Conservation (phyloP, 2,113 vertebrate species). For the Phrynosoma blainvillii region DNA sequence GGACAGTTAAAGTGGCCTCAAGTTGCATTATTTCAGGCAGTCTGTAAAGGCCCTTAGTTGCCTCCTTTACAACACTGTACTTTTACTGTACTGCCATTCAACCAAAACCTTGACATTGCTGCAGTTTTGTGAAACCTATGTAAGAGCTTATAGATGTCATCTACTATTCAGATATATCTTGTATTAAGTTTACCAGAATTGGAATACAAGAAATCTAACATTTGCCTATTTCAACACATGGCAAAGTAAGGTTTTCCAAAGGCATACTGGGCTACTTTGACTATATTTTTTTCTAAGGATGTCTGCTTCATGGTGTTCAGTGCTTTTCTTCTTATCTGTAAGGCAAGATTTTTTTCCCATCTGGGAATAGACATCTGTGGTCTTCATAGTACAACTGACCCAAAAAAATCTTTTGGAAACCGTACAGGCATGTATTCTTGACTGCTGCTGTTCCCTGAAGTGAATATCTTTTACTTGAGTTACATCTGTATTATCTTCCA, state of each 20-base stretch:
- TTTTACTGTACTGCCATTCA: neutral
- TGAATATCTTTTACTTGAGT: constrained; percentile 24
- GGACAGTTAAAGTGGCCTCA: too few species aligned
- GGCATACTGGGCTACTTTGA: constrained; percentile 29
- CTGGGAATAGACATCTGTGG: neutral
- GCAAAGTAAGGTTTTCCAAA: constrained; percentile 32
- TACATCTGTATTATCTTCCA: constrained; percentile 35
- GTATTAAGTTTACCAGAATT: constrained; percentile 30
- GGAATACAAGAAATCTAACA: constrained; percentile 8
- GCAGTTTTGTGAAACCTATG: constrained; percentile 34
- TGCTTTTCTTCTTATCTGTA: constrained; percentile 28
- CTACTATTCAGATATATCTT: constrained; percentile 14
- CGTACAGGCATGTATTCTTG: neutral
- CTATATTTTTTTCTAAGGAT: constrained; percentile 26
- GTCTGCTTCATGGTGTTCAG: constrained; percentile 27
- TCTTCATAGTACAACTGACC: neutral
- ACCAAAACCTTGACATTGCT: neutral
- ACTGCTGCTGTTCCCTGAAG: constrained; percentile 15
- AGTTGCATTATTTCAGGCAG: too few species aligned
- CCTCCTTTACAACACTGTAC: neutral
- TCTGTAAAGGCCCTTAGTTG: neutral
- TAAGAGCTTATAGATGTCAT: neutral
- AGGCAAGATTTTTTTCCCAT: constrained; percentile 32
- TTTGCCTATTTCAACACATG: neutral
- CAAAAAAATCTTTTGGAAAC: constrained; percentile 19